Evolutionary conservation across 2,113 vertebrate species (phyloP).

Genomic region (Strigops habroptila): DNA sequence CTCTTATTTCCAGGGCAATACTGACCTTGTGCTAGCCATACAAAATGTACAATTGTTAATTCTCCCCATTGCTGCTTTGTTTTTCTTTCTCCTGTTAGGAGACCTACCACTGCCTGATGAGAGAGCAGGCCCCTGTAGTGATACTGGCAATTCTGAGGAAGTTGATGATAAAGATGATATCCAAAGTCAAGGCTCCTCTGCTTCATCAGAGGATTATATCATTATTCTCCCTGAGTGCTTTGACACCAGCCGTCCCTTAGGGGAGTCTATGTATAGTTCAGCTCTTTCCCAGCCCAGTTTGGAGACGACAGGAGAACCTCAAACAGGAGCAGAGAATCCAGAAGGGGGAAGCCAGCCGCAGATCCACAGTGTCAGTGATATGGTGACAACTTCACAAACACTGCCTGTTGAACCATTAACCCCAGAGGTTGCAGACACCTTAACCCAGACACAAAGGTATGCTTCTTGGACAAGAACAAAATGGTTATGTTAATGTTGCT

Average conservation of each 20-base stretch:
- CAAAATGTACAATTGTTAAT: constrained; percentile 39
- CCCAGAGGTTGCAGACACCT: constrained; percentile 67
- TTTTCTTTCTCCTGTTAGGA: constrained; percentile 20
- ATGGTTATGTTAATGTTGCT: background rate
- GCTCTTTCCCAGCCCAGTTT: constrained; percentile 86
- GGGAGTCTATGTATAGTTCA: constrained; percentile 93
- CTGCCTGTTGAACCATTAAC: constrained; percentile 76
- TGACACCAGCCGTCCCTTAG: constrained; percentile 90
- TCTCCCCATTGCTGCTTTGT: background rate
- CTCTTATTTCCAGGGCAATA: background rate
- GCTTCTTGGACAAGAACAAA: background rate
- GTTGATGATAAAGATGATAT: constrained; percentile 83
- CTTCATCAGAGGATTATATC: constrained; percentile 93
- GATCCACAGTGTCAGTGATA: constrained; percentile 69
- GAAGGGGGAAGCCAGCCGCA: background rate
- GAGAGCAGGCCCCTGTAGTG: background rate
- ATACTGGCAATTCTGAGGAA: constrained; percentile 32
- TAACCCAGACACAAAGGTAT: constrained; percentile 66
- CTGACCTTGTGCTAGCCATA: background rate
- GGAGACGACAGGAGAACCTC: constrained; percentile 64
- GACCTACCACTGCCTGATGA: background rate
- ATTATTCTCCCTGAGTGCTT: constrained; percentile 95
- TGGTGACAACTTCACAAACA: constrained; percentile 77
- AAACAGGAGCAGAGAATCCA: constrained; percentile 4
- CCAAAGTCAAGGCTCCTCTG: constrained; percentile 86